phyloP scores from a whole-genome alignment of 2,797 vertebrate species.

The Microctenopoma stevenorrisi region DNA sequence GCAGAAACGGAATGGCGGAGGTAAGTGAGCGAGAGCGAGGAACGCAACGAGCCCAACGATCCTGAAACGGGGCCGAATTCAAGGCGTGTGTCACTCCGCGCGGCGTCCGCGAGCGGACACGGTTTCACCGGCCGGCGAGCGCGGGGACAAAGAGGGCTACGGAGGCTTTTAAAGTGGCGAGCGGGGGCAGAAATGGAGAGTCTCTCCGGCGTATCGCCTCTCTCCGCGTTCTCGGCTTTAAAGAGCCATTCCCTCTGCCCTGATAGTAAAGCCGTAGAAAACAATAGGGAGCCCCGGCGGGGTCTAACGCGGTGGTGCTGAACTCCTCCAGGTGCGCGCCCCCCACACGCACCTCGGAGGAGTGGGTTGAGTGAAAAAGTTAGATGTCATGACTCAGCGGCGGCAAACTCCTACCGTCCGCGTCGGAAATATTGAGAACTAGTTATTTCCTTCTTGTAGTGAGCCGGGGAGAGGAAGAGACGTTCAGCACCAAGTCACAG shows the following conservation, averaged over 20 bases:
- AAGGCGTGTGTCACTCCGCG: constrained; percentile 29
- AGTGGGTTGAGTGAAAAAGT: constrained; percentile 65
- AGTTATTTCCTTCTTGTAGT: constrained; percentile 79
- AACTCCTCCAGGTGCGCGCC: constrained; percentile 72
- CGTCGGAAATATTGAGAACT: constrained; percentile 68
- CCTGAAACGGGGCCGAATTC: constrained; percentile 48
- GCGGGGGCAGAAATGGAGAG: constrained; percentile 76
- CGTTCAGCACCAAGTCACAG: constrained; percentile 87
- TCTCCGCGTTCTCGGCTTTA: constrained; percentile 75
- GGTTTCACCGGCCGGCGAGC: constrained; percentile 46
- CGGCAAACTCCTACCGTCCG: constrained; percentile 49
- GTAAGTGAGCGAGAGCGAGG: constrained; percentile 86
- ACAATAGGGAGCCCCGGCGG: constrained; percentile 74
- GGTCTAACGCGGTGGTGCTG: constrained; percentile 62
- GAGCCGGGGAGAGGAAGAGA: constrained; percentile 72
- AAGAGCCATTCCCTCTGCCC: constrained; percentile 78
- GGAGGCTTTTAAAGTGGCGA: constrained; percentile 52
- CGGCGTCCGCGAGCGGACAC: constrained; percentile 31
- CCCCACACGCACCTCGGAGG: constrained; percentile 5
- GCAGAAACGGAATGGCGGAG: constrained; percentile 89
- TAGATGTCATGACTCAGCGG: constrained; percentile 59
- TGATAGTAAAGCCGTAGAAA: constrained; percentile 65
- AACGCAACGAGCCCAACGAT: constrained; percentile 67
- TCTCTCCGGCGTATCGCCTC: constrained; percentile 76
- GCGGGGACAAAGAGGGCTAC: constrained; percentile 35